phyloP scores from a whole-genome alignment of 2,113 vertebrate species.

The Neoarius graeffei region DNA sequence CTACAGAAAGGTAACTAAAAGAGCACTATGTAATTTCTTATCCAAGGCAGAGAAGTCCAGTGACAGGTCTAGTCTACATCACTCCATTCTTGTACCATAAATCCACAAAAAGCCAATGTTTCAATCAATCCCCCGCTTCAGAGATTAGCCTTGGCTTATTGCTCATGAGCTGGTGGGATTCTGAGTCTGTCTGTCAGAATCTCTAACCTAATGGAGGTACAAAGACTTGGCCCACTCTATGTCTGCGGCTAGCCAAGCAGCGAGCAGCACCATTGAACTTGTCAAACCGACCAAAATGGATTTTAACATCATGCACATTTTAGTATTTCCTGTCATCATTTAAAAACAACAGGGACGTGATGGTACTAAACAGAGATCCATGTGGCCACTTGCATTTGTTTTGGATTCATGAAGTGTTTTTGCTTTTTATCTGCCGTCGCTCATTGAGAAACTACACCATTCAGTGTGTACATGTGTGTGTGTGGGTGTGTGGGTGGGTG shows the following conservation, averaged over 20 bases:
- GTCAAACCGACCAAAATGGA: neutral
- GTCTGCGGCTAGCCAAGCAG: neutral
- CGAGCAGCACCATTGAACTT: neutral
- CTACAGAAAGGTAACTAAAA: neutral
- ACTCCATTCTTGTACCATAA: neutral
- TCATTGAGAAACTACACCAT: slow-evolving; percentile 11
- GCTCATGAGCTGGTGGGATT: slow-evolving; percentile 16
- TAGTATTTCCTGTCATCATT: slow-evolving; percentile 14
- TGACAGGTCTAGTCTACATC: neutral
- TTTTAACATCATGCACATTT: slow-evolving; percentile 13
- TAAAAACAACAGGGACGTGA: neutral
- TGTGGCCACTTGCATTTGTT: neutral
- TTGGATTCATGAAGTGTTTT: slow-evolving; percentile 2
- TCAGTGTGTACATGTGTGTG: neutral
- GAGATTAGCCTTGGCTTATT: slow-evolving; percentile 16
- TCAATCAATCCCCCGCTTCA: slow-evolving; percentile 27
- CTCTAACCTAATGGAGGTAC: neutral
- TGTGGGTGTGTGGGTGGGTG: slow-evolving; percentile 1
- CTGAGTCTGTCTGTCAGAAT: slow-evolving; percentile 4
- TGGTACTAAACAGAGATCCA: neutral
- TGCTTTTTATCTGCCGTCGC: slow-evolving; percentile 27
- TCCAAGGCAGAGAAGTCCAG: neutral
- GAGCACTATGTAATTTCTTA: neutral
- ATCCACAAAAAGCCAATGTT: slow-evolving; percentile 18
- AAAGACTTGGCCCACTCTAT: slow-evolving; percentile 13